phyloP scores from a whole-genome alignment of 2,797 vertebrate genomes.

The Argyrosomus regius region DNA sequence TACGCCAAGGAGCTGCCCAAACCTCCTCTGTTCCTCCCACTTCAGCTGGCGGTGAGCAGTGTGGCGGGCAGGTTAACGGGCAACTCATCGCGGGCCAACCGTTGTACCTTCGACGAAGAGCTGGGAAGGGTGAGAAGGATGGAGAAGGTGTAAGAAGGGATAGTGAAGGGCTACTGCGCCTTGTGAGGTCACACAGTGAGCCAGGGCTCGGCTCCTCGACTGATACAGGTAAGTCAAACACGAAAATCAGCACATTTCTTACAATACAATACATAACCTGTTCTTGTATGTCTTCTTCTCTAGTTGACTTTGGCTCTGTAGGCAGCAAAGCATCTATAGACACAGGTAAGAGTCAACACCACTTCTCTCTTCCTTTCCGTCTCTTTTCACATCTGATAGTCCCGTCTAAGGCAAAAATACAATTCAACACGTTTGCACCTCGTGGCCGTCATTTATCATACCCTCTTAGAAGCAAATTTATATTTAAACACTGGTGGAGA shows the following conservation, averaged over 20 bases:
- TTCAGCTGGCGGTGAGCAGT: slow-evolving; percentile 63
- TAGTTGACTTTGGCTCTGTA: slow-evolving; percentile 84
- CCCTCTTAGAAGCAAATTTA: background rate
- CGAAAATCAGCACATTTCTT: background rate
- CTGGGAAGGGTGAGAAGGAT: slow-evolving; percentile 59
- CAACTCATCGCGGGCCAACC: slow-evolving; percentile 60
- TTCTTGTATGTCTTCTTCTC: slow-evolving; percentile 15
- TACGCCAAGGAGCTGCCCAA: slow-evolving; percentile 57
- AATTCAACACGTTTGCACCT: slow-evolving; percentile 23
- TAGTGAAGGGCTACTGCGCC: slow-evolving; percentile 75
- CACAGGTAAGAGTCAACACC: slow-evolving; percentile 74
- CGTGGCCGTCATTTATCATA: slow-evolving; percentile 36
- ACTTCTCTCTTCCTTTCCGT: background rate
- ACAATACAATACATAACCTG: slow-evolving; percentile 5
- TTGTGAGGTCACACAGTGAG: slow-evolving; percentile 93
- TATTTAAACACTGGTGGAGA: slow-evolving; percentile 3
- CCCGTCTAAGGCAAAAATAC: slow-evolving; percentile 1
- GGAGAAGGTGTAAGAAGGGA: slow-evolving; percentile 56
- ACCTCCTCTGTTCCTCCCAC: slow-evolving; percentile 55
- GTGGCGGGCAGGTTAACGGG: slow-evolving; percentile 67
- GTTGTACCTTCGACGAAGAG: slow-evolving; percentile 65
- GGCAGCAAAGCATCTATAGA: slow-evolving; percentile 83
- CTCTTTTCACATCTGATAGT: background rate
- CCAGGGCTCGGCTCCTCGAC: slow-evolving; percentile 87
- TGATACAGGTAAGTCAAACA: slow-evolving; percentile 78